phyloP scores from a whole-genome alignment of 2,888 invertebrate species.

The Steinernema carpocapsae region DNA sequence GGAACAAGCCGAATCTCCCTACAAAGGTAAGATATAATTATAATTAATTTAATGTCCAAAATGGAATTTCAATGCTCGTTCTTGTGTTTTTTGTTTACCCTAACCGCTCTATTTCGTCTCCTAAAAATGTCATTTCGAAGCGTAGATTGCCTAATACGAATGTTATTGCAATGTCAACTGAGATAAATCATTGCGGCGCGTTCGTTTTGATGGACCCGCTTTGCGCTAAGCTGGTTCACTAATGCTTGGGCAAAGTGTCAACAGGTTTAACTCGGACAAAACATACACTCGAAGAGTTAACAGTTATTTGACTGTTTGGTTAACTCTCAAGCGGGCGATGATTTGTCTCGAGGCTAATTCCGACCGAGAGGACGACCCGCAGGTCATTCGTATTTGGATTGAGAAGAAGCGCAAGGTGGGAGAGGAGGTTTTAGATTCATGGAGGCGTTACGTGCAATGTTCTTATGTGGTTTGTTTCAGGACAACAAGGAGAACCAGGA shows the following conservation, averaged over 20 bases:
- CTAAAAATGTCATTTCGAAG: background rate
- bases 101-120: background rate
- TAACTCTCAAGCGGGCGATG: slow-evolving; percentile 14
- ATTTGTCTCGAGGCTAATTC: slow-evolving; percentile 18
- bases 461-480: slow-evolving; percentile 30
- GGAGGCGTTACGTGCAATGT: too few relatives aligned
- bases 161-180: slow-evolving; percentile 7
- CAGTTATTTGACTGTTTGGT: slow-evolving; percentile 24
- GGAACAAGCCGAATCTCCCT: slow-evolving; percentile 68
- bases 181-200: slow-evolving; percentile 18
- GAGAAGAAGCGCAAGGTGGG: background rate
- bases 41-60: too few relatives aligned
- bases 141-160: slow-evolving; percentile 6
- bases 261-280: slow-evolving; percentile 31
- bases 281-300: slow-evolving; percentile 5
- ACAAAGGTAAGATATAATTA: slow-evolving; percentile 51
- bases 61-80: too few relatives aligned
- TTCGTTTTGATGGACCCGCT: background rate
- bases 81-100: too few relatives aligned
- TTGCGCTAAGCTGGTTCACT: slow-evolving; percentile 30
- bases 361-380: background rate
- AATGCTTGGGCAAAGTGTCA: slow-evolving; percentile 23
- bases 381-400: slow-evolving; percentile 23
- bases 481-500: slow-evolving; percentile 56
- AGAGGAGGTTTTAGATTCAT: background rate